A percentile compares a stretch with the other conserved stretches of the same genome.
These are phyloP conservation scores for Plodia interpunctella DNA, from an alignment of 1,140 invertebrate species.

Conservation along the genomic window DNA sequence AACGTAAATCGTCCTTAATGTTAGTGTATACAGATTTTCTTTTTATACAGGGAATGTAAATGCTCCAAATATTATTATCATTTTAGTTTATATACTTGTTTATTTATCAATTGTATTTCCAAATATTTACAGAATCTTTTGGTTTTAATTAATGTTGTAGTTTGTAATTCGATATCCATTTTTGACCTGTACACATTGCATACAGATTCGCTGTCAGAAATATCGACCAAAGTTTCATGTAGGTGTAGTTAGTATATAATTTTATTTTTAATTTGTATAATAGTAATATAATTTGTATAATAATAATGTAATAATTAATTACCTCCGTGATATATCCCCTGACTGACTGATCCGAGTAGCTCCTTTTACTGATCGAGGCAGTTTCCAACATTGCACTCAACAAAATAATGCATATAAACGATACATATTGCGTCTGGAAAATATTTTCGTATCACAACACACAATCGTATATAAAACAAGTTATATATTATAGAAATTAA, in stretches of 20 bases:
- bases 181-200: background rate
- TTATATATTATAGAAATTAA: constrained; percentile 1
- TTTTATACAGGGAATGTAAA: too few relatives aligned
- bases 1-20: constrained; percentile 18
- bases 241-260: background rate
- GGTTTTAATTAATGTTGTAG: too few relatives aligned
- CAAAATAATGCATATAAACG: constrained; percentile 47
- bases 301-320: constrained; percentile 30
- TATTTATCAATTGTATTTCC: too few relatives aligned
- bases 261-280: background rate
- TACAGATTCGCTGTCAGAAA: background rate
- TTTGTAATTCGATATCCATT: too few relatives aligned
- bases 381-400: constrained; percentile 46
- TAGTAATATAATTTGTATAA: background rate
- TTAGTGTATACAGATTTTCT: background rate
- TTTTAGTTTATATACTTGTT: too few relatives aligned
- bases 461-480: constrained; percentile 16
- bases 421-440: constrained; percentile 60
- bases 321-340: constrained; percentile 89
- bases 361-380: constrained; percentile 78
- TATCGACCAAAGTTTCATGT: background rate
- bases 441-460: constrained; percentile 23
- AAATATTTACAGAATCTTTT: too few relatives aligned
- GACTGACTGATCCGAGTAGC: constrained; percentile 87
- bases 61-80: too few relatives aligned